Conservation (phyloP, 2,888 invertebrate genomes). For the Tenthredo distinguenda region DNA sequence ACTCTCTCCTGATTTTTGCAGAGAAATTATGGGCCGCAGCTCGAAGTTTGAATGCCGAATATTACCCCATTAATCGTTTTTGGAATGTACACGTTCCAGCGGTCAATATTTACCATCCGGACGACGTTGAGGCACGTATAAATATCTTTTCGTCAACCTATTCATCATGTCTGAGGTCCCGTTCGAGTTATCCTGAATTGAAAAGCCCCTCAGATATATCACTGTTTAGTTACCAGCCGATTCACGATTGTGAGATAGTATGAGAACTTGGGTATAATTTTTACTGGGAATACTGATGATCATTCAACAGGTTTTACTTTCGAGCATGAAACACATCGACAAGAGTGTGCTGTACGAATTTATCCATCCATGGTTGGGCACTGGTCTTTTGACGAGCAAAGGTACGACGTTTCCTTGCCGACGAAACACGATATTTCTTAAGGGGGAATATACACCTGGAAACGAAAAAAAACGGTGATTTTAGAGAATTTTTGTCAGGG, state of each 20-base stretch:
- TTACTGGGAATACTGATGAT: neutral
- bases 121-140: neutral
- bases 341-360: neutral
- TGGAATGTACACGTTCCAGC: neutral
- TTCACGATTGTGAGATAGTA: neutral
- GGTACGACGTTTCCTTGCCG: neutral
- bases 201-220: neutral
- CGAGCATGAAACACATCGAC: neutral
- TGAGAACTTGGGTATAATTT: neutral
- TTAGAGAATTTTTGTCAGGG: too few species aligned
- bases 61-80: slow-evolving; percentile 2
- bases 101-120: neutral
- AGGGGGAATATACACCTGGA: too few species aligned
- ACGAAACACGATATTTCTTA: neutral
- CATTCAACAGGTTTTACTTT: neutral
- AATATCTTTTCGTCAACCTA: neutral
- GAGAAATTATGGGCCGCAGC: neutral
- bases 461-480: too few species aligned
- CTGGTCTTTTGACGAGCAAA: neutral
- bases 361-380: neutral
- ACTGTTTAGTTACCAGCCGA: neutral
- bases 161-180: neutral
- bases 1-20: neutral
- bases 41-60: neutral
- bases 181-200: neutral